Conservation (phyloP, 2,113 vertebrate species). For the Ammospiza caudacuta region DNA sequence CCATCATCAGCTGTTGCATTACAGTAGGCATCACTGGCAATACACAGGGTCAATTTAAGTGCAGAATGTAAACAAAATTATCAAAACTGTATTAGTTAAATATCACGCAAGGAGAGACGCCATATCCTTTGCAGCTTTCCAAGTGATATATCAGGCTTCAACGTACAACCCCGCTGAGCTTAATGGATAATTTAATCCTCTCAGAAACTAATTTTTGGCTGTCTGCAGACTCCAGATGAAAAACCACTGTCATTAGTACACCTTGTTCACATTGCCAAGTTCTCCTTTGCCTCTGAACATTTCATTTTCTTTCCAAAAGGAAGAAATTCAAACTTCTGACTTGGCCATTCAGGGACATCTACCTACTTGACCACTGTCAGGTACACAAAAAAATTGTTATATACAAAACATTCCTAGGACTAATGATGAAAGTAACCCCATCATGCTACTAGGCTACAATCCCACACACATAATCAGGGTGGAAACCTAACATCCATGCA, state of each 20-base stretch:
- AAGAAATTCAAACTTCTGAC: background rate
- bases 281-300: background rate
- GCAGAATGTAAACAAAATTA: background rate
- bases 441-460: background rate
- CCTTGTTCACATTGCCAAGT: background rate
- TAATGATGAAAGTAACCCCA: background rate
- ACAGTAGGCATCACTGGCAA: background rate
- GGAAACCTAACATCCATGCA: background rate
- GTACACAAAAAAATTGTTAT: background rate
- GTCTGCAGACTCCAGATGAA: slow-evolving; percentile 35
- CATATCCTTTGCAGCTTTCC: background rate
- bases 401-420: background rate
- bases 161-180: background rate
- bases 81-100: background rate
- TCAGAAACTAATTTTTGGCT: slow-evolving; percentile 51
- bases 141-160: slow-evolving; percentile 12
- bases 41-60: background rate
- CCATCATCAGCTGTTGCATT: background rate
- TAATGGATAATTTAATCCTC: slow-evolving; percentile 44
- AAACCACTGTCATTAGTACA: slow-evolving; percentile 38
- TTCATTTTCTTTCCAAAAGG: background rate
- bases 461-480: background rate
- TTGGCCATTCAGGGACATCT: background rate
- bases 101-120: rapidly evolving
- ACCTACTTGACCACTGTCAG: background rate